These are phyloP conservation scores for Orthosia gracilis DNA, from an alignment of 2,888 invertebrate species.

Conservation along the genomic window DNA sequence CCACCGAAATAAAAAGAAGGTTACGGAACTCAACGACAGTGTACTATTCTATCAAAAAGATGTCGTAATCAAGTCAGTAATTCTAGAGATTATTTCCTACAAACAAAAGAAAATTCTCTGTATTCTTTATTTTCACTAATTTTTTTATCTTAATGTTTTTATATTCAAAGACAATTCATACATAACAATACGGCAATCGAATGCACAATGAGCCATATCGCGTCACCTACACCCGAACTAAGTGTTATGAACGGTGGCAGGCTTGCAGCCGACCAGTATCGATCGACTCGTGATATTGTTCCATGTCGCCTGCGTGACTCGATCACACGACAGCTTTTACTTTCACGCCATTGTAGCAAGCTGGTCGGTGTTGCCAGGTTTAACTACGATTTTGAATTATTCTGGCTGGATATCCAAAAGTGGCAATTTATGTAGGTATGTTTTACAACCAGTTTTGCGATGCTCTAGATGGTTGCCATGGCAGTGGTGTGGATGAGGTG, in stretches of 20 bases:
- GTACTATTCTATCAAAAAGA: too few relatives aligned
- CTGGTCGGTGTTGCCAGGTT: conserved; percentile 40
- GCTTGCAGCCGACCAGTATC: conserved; percentile 39
- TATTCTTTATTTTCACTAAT: too few relatives aligned
- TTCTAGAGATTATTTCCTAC: too few relatives aligned
- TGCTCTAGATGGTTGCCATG: not conserved
- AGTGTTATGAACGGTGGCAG: conserved; percentile 24
- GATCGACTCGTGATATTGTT: conserved; percentile 62
- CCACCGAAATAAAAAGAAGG: too few relatives aligned
- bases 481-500: too few relatives aligned
- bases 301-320: conserved; percentile 68
- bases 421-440: not conserved
- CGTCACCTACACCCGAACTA: not conserved
- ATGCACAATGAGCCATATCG: conserved; percentile 6
- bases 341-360: conserved; percentile 66
- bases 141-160: not conserved
- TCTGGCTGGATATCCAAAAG: not conserved
- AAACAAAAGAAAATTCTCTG: too few relatives aligned
- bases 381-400: conserved; percentile 2
- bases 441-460: not conserved
- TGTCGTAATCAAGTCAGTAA: too few relatives aligned
- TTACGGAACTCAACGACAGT: too few relatives aligned
- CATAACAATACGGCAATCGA: not conserved
- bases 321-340: conserved; percentile 75
- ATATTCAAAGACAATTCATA: too few relatives aligned